Evolutionary conservation across 2,888 invertebrate genomes (phyloP).

Genomic region (Drosophila nr. perissopoda): DNA sequence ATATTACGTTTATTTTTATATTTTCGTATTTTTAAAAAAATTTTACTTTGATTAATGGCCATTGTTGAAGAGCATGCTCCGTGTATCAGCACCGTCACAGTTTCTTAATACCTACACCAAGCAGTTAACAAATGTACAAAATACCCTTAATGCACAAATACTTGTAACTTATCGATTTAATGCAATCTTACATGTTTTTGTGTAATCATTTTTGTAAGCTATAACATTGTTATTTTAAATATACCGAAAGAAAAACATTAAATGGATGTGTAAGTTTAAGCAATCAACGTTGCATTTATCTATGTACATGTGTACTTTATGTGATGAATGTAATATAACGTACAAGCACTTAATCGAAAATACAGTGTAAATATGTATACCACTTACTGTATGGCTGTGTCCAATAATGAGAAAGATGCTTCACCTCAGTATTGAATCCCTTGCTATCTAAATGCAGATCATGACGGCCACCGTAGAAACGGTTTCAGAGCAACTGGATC

Average conservation of each 20-base stretch:
- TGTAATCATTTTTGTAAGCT: slow-evolving; percentile 56
- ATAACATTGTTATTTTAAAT: slow-evolving; percentile 28
- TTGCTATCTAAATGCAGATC: slow-evolving; percentile 87
- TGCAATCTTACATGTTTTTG: slow-evolving; percentile 58
- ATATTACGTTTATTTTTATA: slow-evolving; percentile 49
- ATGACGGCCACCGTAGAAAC: slow-evolving; percentile 98
- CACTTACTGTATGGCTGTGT: slow-evolving; percentile 42
- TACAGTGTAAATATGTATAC: slow-evolving; percentile 60
- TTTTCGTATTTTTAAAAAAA: slow-evolving; percentile 32
- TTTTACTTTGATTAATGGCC: slow-evolving; percentile 34
- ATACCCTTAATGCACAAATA: slow-evolving; percentile 64
- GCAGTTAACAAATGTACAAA: slow-evolving; percentile 42
- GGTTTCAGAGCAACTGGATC: slow-evolving; percentile 95
- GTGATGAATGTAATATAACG: slow-evolving; percentile 61
- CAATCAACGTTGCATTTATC: slow-evolving; percentile 65
- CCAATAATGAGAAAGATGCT: slow-evolving; percentile 9
- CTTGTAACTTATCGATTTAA: slow-evolving; percentile 38
- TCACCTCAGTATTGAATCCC: slow-evolving; percentile 32
- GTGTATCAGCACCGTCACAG: slow-evolving; percentile 73
- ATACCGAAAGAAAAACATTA: slow-evolving; percentile 20
- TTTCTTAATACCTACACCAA: slow-evolving; percentile 32
- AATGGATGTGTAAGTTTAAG: slow-evolving; percentile 65
- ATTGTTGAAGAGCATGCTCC: slow-evolving; percentile 69
- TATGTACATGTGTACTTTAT: slow-evolving; percentile 62
- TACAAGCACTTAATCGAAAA: slow-evolving; percentile 47